These are phyloP conservation scores for Philaethria dido DNA, from an alignment of 2,888 invertebrate species.

Conservation along the genomic window DNA sequence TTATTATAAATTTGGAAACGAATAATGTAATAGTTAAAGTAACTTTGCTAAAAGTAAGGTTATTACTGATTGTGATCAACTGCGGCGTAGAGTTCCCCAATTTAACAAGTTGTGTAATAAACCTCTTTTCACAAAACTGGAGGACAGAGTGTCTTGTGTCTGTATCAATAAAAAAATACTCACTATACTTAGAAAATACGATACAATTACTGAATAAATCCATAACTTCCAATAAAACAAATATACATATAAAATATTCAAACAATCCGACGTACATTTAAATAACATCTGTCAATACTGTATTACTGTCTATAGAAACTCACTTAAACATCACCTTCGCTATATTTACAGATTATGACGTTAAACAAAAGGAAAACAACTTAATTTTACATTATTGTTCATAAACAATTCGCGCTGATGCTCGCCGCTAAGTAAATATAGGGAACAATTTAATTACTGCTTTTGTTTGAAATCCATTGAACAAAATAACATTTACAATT, in stretches of 20 bases:
- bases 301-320: background rate
- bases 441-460: slow-evolving; percentile 61
- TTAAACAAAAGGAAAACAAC: slow-evolving; percentile 49
- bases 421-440: slow-evolving; percentile 50
- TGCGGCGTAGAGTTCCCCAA: too few species aligned
- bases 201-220: background rate
- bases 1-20: too few species aligned
- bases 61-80: too few species aligned
- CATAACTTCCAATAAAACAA: background rate
- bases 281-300: slow-evolving; percentile 2
- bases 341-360: slow-evolving; percentile 56
- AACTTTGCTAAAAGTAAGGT: too few species aligned
- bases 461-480: slow-evolving; percentile 57
- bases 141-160: too few species aligned
- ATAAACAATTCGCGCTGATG: slow-evolving; percentile 51
- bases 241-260: background rate
- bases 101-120: too few species aligned
- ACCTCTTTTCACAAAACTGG: too few species aligned
- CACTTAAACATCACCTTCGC: slow-evolving; percentile 41
- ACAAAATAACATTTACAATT: slow-evolving; percentile 34
- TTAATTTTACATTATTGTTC: slow-evolving; percentile 64
- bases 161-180: too few species aligned
- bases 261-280: background rate
- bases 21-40: too few species aligned
- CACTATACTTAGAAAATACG: too few species aligned